phyloP scores from a whole-genome alignment of 2,888 invertebrate species.

The Sarcophaga subvicina region DNA sequence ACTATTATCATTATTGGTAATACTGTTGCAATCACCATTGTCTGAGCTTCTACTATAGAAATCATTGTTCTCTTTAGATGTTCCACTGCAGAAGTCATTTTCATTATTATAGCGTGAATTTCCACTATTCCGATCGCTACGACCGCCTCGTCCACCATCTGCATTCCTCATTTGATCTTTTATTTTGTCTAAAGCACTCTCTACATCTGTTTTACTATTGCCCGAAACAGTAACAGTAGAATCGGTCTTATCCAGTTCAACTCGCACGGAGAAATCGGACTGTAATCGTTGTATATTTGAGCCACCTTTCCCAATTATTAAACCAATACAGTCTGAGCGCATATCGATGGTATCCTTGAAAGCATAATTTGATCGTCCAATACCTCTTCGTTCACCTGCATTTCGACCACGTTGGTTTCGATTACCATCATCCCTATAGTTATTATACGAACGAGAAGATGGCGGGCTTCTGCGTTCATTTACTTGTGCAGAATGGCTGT shows the following conservation, averaged over 20 bases:
- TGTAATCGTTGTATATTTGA: conserved; percentile 90
- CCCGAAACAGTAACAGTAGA: conserved; percentile 74
- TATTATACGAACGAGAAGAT: not conserved
- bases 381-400: conserved; percentile 38
- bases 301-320: conserved; percentile 90
- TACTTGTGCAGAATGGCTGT: conserved; percentile 12
- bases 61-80: conserved; percentile 11
- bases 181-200: conserved; percentile 72
- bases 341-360: conserved; percentile 68
- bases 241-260: conserved; percentile 84
- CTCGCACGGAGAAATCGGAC: conserved; percentile 81
- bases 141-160: conserved; percentile 47
- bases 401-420: conserved; percentile 17
- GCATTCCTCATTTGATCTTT: conserved; percentile 70
- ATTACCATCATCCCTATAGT: conserved; percentile 15
- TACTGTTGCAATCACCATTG: not conserved
- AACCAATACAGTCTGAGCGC: conserved; percentile 72
- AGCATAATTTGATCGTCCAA: conserved; percentile 25
- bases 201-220: conserved; percentile 69
- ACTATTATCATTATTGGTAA: not conserved
- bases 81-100: too few relatives aligned
- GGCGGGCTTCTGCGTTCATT: not conserved
- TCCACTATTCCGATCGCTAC: conserved; percentile 11
- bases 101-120: conserved; percentile 8
- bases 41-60: conserved; percentile 11